Base-by-base conservation (phyloP, 1,140 invertebrate species). In the Onthophagus taurus region DNA sequence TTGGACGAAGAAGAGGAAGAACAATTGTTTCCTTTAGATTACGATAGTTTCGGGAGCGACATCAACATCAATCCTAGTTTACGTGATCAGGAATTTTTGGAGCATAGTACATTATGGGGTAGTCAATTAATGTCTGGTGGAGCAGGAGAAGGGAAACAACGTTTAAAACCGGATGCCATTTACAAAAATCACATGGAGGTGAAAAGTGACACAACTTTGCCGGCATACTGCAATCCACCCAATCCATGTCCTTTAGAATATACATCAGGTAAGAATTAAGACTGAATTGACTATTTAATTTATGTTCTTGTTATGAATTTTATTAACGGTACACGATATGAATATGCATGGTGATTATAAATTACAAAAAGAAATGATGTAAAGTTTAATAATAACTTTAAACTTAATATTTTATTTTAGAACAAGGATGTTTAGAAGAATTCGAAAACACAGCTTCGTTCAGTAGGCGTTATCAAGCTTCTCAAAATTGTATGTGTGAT, bases 191-290 rank as follows among this genome's bases (percentile, higher is more conserved):
- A 72, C 49, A 76, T 78, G 21, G 78, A 87, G 56, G 77, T 93
- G 3, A 97, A 97, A 68, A 81, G 84, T 1, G 94, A 98, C 58
- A 83, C 84, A 9, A 80, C 85, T 17, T 70, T 99, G 7, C 96
- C 96, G 0, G 92, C 96, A 18, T 99, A 99, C 68, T 99, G 96
- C 64, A 96, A 96, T 61, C 96, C 96, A 2, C 95, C 95, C 4
- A 99, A 99, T 71, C 96, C 96, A 0, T 99, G 96, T 57, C 96
- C 95, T 0, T 73, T 87, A 49, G 86, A 83, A 49, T 88, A 86
- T 52, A 78, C 78, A n/a, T n/a, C n/a, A n/a, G 74, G 80, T 82
- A 44, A 51, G 37, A n/a, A n/a, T n/a, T n/a, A n/a, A n/a, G n/a
- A n/a, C n/a, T n/a, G n/a, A n/a, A n/a, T n/a, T n/a, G n/a, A n/a